Evolutionary conservation across 2,797 vertebrate species (phyloP).

Genomic region (Thalassophryne amazonica): DNA sequence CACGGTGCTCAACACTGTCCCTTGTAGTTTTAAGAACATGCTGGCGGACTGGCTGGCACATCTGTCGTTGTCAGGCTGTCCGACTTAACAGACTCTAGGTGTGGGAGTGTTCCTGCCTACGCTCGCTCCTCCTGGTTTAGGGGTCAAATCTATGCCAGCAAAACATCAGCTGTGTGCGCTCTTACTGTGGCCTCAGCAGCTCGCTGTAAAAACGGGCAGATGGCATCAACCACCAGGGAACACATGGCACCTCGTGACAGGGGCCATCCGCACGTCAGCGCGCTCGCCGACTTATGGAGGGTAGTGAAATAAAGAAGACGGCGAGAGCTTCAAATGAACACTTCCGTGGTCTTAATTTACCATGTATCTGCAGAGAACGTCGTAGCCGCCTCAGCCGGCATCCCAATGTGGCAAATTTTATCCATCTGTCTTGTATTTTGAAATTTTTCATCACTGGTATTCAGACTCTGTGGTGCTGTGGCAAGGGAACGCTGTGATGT

Average conservation of each 20-base stretch:
- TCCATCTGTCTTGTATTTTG: constrained; percentile 54
- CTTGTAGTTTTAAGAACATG: constrained; percentile 36
- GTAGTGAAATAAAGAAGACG: constrained; percentile 37
- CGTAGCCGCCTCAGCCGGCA: constrained; percentile 11
- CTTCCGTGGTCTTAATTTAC: constrained; percentile 57
- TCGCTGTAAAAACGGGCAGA: constrained; percentile 61
- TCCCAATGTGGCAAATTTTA: constrained; percentile 42
- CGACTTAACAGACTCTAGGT: constrained; percentile 64
- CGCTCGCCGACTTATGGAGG: constrained; percentile 44
- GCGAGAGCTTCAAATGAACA: constrained; percentile 56
- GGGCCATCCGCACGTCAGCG: constrained; percentile 40
- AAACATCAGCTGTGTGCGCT: constrained; percentile 63
- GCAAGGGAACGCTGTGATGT: constrained; percentile 55
- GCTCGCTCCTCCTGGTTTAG: constrained; percentile 34
- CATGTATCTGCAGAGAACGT: constrained; percentile 23
- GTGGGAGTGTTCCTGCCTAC: constrained; percentile 59
- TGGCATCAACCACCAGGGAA: constrained; percentile 58
- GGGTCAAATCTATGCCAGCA: constrained; percentile 61
- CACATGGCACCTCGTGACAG: constrained; percentile 64
- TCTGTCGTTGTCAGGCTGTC: constrained; percentile 54
- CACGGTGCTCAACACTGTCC: constrained; percentile 16
- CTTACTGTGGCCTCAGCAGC: constrained; percentile 40
- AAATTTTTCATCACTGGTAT: constrained; percentile 68
- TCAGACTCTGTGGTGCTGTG: constrained; percentile 52
- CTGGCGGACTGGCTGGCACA: constrained; percentile 44